phyloP scores from a whole-genome alignment of 2,797 vertebrate genomes.

The Florisuga fusca region DNA sequence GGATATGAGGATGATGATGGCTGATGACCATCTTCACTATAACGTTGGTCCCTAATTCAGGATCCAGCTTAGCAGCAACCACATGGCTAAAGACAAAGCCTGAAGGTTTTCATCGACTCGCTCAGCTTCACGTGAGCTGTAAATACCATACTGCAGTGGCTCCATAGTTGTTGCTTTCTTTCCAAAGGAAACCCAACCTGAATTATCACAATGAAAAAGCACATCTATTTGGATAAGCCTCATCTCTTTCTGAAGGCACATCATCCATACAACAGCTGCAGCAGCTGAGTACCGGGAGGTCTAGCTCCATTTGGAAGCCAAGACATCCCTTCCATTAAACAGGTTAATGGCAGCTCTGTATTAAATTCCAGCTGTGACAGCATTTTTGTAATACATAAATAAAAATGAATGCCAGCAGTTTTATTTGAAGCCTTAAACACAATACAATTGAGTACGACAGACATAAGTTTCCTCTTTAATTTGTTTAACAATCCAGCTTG shows the following conservation, averaged over 20 bases:
- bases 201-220: not conserved
- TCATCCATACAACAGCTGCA: not conserved
- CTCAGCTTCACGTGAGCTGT: not conserved
- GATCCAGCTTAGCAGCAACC: not conserved
- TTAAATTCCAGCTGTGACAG: constrained; percentile 12
- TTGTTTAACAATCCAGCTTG: constrained; percentile 21
- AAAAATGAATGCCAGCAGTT: not conserved
- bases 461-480: not conserved
- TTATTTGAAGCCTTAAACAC: constrained; percentile 7
- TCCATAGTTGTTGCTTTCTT: not conserved
- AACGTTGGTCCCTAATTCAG: not conserved
- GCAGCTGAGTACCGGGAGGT: not conserved
- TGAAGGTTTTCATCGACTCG: not conserved
- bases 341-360: not conserved
- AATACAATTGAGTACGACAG: not conserved
- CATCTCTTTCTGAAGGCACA: not conserved
- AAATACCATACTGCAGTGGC: not conserved
- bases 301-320: not conserved
- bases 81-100: not conserved
- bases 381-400: not conserved
- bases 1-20: not conserved
- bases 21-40: not conserved
- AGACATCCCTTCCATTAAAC: not conserved
- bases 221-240: not conserved
- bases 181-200: not conserved